A percentile compares a stretch with the other conserved stretches of the same genome.
These are phyloP conservation scores for Spodoptera frugiperda DNA, from an alignment of 1,140 invertebrate genomes.

Conservation along the genomic window DNA sequence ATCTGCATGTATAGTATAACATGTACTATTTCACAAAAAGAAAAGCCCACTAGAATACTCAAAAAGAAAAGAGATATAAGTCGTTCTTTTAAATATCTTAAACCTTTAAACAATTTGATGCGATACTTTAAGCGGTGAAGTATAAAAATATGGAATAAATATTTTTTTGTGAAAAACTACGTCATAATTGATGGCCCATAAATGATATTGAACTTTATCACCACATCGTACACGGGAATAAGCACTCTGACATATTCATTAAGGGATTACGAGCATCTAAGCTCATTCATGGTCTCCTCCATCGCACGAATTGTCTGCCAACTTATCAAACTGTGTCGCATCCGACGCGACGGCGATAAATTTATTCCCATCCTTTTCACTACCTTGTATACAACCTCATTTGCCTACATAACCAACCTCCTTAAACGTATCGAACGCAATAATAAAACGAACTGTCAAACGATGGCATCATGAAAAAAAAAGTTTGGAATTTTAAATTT, in stretches of 20 bases:
- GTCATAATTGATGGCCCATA: background rate
- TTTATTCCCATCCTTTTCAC: conserved; percentile 83
- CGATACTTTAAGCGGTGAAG: too few relatives aligned
- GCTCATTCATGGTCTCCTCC: conserved; percentile 77
- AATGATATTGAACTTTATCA: conserved; percentile 2
- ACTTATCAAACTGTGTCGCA: conserved; percentile 67
- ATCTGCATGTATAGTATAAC: too few relatives aligned
- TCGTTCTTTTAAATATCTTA: too few relatives aligned
- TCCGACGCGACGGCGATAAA: conserved; percentile 79
- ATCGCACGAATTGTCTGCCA: conserved; percentile 67
- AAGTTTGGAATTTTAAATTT: conserved; percentile 39
- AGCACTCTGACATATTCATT: conserved; percentile 65
- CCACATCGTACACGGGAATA: conserved; percentile 56
- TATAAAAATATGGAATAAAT: too few relatives aligned
- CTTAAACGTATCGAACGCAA: background rate
- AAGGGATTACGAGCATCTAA: conserved; percentile 68
- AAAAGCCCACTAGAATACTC: too few relatives aligned
- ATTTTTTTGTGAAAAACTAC: background rate
- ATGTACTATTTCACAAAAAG: too few relatives aligned
- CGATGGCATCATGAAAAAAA: background rate
- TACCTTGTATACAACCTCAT: conserved; percentile 57
- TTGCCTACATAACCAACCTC: conserved; percentile 54
- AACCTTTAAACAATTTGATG: too few relatives aligned
- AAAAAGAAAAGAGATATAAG: too few relatives aligned
- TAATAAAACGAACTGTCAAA: background rate